These are phyloP conservation scores for Eurytoma adleriae DNA, from an alignment of 2,888 invertebrate species.

Conservation along the genomic window DNA sequence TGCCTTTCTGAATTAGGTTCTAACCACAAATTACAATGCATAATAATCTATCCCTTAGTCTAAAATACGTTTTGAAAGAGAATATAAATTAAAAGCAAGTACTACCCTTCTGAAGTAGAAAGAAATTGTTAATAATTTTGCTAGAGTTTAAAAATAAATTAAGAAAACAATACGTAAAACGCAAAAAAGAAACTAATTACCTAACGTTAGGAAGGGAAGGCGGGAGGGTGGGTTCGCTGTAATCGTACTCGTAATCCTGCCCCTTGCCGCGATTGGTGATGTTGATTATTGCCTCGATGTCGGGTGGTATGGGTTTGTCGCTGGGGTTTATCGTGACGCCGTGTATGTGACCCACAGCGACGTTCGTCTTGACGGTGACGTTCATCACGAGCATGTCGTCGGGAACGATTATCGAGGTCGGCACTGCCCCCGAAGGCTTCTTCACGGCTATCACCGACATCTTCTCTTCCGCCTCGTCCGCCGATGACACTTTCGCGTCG, in stretches of 20 bases:
- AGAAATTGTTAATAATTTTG: no score
- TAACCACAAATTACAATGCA: no score
- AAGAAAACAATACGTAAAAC: not conserved
- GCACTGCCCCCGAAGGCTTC: constrained; percentile 61
- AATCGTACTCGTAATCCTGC: constrained; percentile 84
- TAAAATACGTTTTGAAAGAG: no score
- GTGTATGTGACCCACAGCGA: constrained; percentile 74
- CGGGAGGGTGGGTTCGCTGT: constrained; percentile 84
- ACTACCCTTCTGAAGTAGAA: no score
- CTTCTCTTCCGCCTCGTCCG: constrained; percentile 36
- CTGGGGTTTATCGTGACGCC: constrained; percentile 76
- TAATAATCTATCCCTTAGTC: no score
- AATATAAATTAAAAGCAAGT: no score
- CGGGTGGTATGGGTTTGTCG: constrained; percentile 73
- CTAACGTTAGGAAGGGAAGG: constrained; percentile 90
- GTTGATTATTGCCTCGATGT: constrained; percentile 77
- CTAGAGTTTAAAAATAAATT: not conserved
- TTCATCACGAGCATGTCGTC: constrained; percentile 79
- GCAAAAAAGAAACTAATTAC: constrained; percentile 71
- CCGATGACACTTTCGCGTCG: constrained; percentile 29
- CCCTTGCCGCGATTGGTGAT: constrained; percentile 75
- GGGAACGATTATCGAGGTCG: constrained; percentile 72
- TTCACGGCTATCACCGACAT: constrained; percentile 44
- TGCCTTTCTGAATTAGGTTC: no score
- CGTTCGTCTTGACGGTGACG: constrained; percentile 77